These are phyloP conservation scores for Aricia agestis DNA, from an alignment of 1,140 invertebrate genomes.

Conservation along the genomic window DNA sequence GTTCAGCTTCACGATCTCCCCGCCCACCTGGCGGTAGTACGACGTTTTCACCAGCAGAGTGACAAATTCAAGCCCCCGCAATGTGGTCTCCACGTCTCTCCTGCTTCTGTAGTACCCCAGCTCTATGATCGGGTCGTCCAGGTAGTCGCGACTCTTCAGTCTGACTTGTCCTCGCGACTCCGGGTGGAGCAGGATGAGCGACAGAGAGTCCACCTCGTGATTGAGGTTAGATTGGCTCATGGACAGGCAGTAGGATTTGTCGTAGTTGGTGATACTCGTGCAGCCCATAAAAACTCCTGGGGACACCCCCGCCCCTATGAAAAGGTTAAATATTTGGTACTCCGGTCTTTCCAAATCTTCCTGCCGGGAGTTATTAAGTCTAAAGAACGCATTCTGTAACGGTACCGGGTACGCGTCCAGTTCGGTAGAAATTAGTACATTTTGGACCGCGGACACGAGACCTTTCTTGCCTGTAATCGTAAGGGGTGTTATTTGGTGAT, in stretches of 20 bases:
- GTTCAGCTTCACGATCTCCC: conserved; percentile 41
- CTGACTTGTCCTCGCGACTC: conserved; percentile 77
- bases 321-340: conserved; percentile 56
- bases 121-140: conserved; percentile 79
- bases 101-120: conserved; percentile 77
- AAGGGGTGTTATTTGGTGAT: conserved; percentile 70
- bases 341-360: conserved; percentile 37
- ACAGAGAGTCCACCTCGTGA: conserved; percentile 53
- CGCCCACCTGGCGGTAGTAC: conserved; percentile 49
- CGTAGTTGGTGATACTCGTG: conserved; percentile 81
- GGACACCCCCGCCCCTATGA: conserved; percentile 65
- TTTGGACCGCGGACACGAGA: conserved; percentile 39
- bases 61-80: conserved; percentile 63
- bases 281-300: conserved; percentile 81
- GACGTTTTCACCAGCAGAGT: conserved; percentile 45
- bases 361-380: conserved; percentile 33
- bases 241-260: conserved; percentile 81
- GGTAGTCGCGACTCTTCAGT: conserved; percentile 76
- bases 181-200: conserved; percentile 74
- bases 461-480: conserved; percentile 46
- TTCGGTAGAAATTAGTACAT: conserved; percentile 41
- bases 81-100: conserved; percentile 61
- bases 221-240: conserved; percentile 80
- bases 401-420: conserved; percentile 47
- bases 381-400: conserved; percentile 48